phyloP scores from a whole-genome alignment of 2,888 invertebrate genomes.

The Drosophila percnosoma region DNA sequence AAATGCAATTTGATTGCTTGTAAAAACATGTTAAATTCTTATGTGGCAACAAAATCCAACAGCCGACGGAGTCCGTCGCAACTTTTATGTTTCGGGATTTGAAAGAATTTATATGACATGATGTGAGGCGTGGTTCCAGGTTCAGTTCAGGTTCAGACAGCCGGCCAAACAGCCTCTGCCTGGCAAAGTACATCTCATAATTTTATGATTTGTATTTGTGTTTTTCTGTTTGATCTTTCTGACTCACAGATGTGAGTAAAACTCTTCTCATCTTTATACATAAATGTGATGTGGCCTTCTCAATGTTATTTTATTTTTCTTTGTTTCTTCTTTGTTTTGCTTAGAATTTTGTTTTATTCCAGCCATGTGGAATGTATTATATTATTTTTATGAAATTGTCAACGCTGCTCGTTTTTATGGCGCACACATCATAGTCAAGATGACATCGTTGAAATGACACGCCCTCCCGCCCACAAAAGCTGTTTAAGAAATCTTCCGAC shows the following conservation, averaged over 20 bases:
- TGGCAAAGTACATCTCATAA: conserved; percentile 27
- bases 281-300: conserved; percentile 31
- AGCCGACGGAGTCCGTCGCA: conserved; percentile 24
- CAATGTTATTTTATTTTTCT: conserved; percentile 17
- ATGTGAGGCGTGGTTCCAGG: conserved; percentile 48
- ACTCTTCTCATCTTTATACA: conserved; percentile 28
- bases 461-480: conserved; percentile 13
- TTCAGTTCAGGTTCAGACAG: conserved; percentile 20
- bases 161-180: not conserved
- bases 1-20: conserved; percentile 83
- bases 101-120: conserved; percentile 69
- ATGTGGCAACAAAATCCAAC: conserved; percentile 55
- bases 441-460: conserved; percentile 51
- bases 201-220: conserved; percentile 53
- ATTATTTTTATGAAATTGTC: conserved; percentile 49
- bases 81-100: conserved; percentile 66
- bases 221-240: conserved; percentile 50
- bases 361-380: conserved; percentile 42
- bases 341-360: conserved; percentile 37
- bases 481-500: conserved; percentile 26
- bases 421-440: conserved; percentile 33
- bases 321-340: conserved; percentile 14
- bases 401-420: conserved; percentile 51
- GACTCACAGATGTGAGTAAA: conserved; percentile 29
- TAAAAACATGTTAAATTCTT: conserved; percentile 81